These are phyloP conservation scores for Linnaemya tessellans DNA, from an alignment of 2,888 invertebrate genomes.

Conservation along the genomic window DNA sequence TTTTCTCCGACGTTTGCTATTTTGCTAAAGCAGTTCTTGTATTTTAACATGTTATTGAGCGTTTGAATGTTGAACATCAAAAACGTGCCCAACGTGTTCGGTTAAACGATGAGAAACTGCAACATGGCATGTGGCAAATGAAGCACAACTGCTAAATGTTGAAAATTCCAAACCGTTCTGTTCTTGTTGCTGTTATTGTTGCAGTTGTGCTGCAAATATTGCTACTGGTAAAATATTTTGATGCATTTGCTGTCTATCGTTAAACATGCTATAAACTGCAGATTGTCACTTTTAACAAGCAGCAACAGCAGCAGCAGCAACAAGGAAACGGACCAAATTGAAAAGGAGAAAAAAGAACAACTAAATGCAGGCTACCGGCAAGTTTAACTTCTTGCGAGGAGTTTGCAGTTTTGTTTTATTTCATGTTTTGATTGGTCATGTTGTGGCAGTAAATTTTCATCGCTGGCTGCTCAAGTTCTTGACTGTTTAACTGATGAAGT, in stretches of 20 bases:
- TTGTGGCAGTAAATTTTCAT: constrained; percentile 60
- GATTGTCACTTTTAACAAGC: constrained; percentile 70
- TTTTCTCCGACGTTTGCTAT: not conserved
- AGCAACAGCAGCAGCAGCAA: constrained; percentile 24
- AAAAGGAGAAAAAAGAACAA: not conserved
- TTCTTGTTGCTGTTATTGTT: not conserved
- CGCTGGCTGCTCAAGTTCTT: constrained; percentile 9
- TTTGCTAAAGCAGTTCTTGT: constrained; percentile 54
- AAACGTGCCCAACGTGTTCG: constrained; percentile 67
- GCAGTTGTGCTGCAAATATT: constrained; percentile 23
- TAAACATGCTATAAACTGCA: constrained; percentile 67
- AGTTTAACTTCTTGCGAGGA: constrained; percentile 21
- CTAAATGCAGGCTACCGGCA: not conserved
- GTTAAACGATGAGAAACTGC: constrained; percentile 66
- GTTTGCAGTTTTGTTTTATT: constrained; percentile 29
- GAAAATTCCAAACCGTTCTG: not conserved
- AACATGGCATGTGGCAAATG: constrained; percentile 69
- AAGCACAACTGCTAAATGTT: constrained; percentile 65
- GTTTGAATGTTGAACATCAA: constrained; percentile 60
- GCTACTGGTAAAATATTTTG: not conserved
- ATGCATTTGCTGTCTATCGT: constrained; percentile 46
- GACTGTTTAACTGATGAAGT: constrained; percentile 27
- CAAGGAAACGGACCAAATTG: not conserved
- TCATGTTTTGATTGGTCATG: constrained; percentile 24
- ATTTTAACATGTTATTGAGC: constrained; percentile 67